Evolutionary conservation across 2,113 vertebrate genomes (phyloP).

Genomic region (Shinisaurus crocodilurus): DNA sequence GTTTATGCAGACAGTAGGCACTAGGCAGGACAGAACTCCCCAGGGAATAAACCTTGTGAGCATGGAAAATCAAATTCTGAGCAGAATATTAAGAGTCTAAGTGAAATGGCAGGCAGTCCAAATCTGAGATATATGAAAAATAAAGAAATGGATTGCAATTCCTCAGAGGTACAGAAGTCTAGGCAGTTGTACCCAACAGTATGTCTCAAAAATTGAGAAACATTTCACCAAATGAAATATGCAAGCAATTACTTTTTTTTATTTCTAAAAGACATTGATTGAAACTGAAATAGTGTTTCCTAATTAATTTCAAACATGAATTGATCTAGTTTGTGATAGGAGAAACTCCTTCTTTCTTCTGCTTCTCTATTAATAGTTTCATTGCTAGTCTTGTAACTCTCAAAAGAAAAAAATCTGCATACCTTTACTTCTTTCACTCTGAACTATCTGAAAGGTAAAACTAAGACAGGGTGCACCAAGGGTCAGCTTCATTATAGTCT

Average conservation of each 20-base stretch:
- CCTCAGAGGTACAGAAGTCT: not conserved
- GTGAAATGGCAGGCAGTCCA: constrained; percentile 7
- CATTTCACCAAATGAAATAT: constrained; percentile 29
- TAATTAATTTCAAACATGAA: constrained; percentile 27
- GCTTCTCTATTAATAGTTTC: constrained; percentile 26
- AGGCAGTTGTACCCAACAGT: not conserved
- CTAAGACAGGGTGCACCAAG: not conserved
- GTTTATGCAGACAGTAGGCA: not conserved
- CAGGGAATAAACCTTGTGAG: not conserved
- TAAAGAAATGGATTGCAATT: constrained; percentile 12
- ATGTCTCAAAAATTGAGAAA: constrained; percentile 12
- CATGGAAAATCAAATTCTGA: constrained; percentile 28
- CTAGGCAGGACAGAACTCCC: not conserved
- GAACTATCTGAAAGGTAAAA: not conserved
- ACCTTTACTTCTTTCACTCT: not conserved
- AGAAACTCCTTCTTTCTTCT: not conserved
- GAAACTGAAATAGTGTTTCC: constrained; percentile 10
- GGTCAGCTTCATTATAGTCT: constrained; percentile 3
- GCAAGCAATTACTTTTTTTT: constrained; percentile 26
- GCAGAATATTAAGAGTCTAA: constrained; percentile 19
- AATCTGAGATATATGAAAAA: constrained; percentile 15
- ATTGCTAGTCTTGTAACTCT: not conserved
- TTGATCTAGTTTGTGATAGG: not conserved
- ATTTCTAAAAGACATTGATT: constrained; percentile 25
- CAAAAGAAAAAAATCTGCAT: not conserved